These are phyloP conservation scores for Nothocercus nigrocapillus DNA, from an alignment of 2,113 vertebrate species.

Conservation along the genomic window DNA sequence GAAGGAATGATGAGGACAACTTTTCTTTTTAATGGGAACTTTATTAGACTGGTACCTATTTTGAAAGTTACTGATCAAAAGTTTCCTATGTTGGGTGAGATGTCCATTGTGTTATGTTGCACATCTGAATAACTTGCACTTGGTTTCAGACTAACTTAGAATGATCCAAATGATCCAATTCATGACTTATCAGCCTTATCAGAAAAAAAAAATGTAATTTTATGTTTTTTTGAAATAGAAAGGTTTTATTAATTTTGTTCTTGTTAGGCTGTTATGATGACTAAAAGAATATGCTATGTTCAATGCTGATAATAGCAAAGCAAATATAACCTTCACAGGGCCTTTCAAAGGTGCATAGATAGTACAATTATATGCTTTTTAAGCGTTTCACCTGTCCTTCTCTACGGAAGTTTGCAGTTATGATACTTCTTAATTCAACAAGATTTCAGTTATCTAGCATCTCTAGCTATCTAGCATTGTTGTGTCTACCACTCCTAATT, in stretches of 20 bases:
- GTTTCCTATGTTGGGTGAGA: neutral
- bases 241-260: neutral
- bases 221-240: neutral
- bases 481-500: neutral
- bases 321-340: neutral
- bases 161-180: neutral
- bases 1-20: neutral
- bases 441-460: neutral
- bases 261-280: neutral
- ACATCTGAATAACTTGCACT: neutral
- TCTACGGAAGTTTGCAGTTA: neutral
- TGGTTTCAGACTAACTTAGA: neutral
- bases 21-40: neutral
- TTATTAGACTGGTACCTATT: neutral
- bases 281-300: neutral
- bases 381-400: neutral
- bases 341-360: neutral
- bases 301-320: neutral
- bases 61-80: neutral
- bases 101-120: neutral
- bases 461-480: neutral
- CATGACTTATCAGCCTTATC: neutral
- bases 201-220: neutral
- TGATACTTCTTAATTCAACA: neutral
- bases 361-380: neutral